Conservation (phyloP, 1,140 invertebrate genomes). For the Aphelenchoides fujianensis region DNA sequence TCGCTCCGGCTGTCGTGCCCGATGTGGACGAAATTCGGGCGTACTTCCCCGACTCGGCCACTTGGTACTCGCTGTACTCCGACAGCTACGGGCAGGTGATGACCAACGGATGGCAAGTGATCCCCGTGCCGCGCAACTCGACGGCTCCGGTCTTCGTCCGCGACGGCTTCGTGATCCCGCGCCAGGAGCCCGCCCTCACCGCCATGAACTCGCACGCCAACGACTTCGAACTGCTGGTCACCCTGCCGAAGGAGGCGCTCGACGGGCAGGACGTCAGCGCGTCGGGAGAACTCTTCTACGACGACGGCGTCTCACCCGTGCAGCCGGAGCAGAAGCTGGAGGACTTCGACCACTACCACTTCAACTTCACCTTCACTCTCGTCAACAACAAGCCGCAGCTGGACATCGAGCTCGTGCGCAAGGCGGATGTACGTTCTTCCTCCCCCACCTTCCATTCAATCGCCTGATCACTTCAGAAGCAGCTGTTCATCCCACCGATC, state of each 20-base stretch:
- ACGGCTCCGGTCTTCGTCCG: conserved; percentile 46
- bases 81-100: conserved; percentile 38
- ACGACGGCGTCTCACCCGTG: conserved; percentile 18
- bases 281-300: conserved; percentile 26
- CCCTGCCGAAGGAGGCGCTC: neutral
- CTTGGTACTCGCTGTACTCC: conserved; percentile 49
- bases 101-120: conserved; percentile 16
- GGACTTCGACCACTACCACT: conserved; percentile 17
- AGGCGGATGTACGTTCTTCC: neutral
- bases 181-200: conserved; percentile 15
- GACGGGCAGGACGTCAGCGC: neutral
- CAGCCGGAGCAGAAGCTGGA: conserved; percentile 8
- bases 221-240: conserved; percentile 20
- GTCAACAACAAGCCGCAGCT: neutral
- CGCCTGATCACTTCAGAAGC: neutral
- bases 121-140: conserved; percentile 40
- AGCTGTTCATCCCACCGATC: neutral
- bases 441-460: neutral
- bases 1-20: conserved; percentile 14
- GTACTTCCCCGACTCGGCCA: conserved; percentile 10
- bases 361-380: conserved; percentile 26
- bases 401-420: neutral
- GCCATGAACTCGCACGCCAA: conserved; percentile 13
- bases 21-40: conserved; percentile 18
- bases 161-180: conserved; percentile 14